Evolutionary conservation across 2,888 invertebrate genomes (phyloP).

Genomic region (Piscicola geometra): DNA sequence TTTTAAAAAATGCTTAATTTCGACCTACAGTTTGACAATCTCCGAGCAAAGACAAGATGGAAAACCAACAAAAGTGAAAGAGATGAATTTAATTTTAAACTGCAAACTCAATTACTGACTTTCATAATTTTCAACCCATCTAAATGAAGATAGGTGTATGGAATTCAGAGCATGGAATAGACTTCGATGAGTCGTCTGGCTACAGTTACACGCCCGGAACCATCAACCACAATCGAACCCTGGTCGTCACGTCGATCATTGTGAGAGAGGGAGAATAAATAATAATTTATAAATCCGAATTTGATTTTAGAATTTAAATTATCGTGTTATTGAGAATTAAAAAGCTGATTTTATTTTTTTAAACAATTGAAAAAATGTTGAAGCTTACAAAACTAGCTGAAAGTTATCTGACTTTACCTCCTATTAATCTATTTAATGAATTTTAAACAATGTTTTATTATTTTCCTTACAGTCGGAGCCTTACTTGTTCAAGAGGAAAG

Average conservation of each 20-base stretch:
- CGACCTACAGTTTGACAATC: neutral
- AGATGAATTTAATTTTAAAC: neutral
- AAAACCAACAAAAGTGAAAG: neutral
- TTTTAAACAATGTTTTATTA: no score
- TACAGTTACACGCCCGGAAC: constrained; percentile 21
- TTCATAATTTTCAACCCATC: neutral
- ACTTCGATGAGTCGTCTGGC: constrained; percentile 6
- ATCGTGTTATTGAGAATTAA: neutral
- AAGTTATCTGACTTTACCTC: neutral
- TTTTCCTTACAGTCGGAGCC: constrained; percentile 49
- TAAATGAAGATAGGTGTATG: constrained; percentile 21
- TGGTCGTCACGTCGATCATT: constrained; percentile 22
- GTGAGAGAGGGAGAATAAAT: neutral
- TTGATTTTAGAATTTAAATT: no score
- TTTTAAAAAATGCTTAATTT: neutral
- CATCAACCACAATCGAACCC: constrained; percentile 17
- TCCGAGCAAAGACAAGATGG: neutral
- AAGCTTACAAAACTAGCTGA: neutral
- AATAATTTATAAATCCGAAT: no score
- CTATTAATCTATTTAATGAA: no score
- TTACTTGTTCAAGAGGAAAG: constrained; percentile 54
- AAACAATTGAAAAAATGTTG: neutral
- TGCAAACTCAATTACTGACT: neutral
- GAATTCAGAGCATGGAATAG: constrained; percentile 13
- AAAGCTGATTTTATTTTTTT: neutral